Percentiles rank a stretch among this genome's conserved stretches.
Conservation (phyloP, 2,888 invertebrate genomes). For the Cryptus armator region DNA sequence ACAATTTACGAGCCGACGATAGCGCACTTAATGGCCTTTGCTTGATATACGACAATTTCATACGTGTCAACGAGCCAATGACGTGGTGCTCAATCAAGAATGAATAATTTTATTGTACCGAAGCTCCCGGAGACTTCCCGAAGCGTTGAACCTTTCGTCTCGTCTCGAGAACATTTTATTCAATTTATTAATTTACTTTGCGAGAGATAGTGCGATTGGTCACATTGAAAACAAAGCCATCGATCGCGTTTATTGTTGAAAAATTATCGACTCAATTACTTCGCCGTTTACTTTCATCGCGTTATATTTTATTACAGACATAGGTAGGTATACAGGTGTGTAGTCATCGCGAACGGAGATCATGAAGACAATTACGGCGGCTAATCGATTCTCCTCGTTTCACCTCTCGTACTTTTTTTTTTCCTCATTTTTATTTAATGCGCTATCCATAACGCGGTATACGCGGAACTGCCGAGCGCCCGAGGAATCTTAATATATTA, state of each 20-base stretch:
- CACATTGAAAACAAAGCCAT: not conserved
- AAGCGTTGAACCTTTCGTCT: slow-evolving; percentile 38
- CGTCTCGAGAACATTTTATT: not conserved
- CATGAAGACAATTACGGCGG: slow-evolving; percentile 8
- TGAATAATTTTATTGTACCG: slow-evolving; percentile 34
- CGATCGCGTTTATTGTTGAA: not conserved
- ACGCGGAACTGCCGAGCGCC: slow-evolving; percentile 44
- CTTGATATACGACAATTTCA: slow-evolving; percentile 6
- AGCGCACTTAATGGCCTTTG: not conserved
- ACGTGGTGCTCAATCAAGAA: slow-evolving; percentile 9
- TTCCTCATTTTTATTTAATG: slow-evolving; percentile 21
- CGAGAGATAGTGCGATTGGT: not conserved
- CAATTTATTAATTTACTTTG: not conserved
- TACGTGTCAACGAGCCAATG: not conserved
- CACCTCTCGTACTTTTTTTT: not conserved
- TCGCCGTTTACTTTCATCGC: not conserved
- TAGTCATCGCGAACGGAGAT: slow-evolving; percentile 6
- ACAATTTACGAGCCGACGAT: slow-evolving; percentile 15
- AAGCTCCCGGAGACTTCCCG: not conserved
- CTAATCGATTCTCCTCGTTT: slow-evolving; percentile 49
- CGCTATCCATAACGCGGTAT: slow-evolving; percentile 12
- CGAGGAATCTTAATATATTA: slow-evolving; percentile 48
- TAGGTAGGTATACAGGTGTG: not conserved
- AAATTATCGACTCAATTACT: not conserved
- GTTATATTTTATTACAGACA: slow-evolving; percentile 12